Percentiles rank a stretch among this genome's conserved stretches.
These are phyloP conservation scores for Calosoma granatense DNA, from an alignment of 1,140 invertebrate species.

Conservation along the genomic window DNA sequence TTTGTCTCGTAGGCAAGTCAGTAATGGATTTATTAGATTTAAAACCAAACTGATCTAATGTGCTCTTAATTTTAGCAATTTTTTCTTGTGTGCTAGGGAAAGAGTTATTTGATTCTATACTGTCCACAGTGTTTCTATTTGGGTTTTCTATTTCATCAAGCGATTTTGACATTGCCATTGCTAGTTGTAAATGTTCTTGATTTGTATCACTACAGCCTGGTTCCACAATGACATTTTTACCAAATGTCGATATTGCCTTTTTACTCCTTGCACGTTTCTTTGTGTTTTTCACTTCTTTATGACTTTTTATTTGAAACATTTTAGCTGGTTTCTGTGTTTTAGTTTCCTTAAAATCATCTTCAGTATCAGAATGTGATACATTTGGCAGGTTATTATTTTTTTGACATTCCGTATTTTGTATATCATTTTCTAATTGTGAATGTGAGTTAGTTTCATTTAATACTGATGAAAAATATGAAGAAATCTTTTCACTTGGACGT, in stretches of 20 bases:
- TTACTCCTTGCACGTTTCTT: constrained; percentile 12
- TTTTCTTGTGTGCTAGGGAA: constrained; percentile 16
- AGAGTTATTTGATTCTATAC: constrained; percentile 14
- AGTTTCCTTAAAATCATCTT: constrained; percentile 25
- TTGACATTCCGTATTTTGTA: background rate
- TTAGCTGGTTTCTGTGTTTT: constrained; percentile 16
- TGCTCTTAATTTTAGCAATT: constrained; percentile 19
- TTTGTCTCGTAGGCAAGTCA: constrained; percentile 29
- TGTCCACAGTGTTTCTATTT: constrained; percentile 13
- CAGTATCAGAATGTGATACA: constrained; percentile 8
- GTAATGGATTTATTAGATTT: constrained; percentile 27
- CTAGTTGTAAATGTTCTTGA: constrained; percentile 43
- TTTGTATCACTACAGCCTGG: constrained; percentile 34
- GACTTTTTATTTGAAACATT: constrained; percentile 17
- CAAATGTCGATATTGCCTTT: constrained; percentile 12
- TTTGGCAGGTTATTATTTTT: constrained; percentile 1
- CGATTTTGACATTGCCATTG: constrained; percentile 44
- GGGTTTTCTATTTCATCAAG: constrained; percentile 25
- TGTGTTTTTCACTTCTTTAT: constrained; percentile 12
- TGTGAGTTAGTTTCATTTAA: constrained; percentile 19
- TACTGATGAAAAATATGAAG: constrained; percentile 1
- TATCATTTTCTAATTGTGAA: constrained; percentile 18
- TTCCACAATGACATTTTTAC: constrained; percentile 21
- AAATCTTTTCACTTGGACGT: background rate
- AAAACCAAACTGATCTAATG: constrained; percentile 28